phyloP scores from a whole-genome alignment of 2,888 invertebrate species.

The Drosophila paramelanica region DNA sequence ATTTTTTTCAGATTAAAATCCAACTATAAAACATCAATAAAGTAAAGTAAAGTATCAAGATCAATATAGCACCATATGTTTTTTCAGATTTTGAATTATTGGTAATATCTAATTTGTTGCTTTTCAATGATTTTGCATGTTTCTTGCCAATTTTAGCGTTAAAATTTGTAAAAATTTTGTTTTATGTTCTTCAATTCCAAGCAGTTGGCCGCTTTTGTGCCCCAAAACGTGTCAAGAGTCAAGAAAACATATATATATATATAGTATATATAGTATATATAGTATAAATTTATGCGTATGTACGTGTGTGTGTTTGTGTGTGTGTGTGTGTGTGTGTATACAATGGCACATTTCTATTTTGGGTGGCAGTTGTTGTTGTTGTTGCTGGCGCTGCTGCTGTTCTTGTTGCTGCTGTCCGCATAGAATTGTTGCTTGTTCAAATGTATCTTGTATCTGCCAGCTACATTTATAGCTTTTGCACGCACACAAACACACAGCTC shows the following conservation, averaged over 20 bases:
- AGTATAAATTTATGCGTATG: slow-evolving; percentile 7
- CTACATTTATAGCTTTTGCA: slow-evolving; percentile 57
- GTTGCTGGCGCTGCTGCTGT: slow-evolving; percentile 8
- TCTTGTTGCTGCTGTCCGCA: slow-evolving; percentile 24
- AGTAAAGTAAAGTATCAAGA: too few species aligned
- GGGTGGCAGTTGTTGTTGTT: slow-evolving; percentile 39
- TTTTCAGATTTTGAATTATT: too few species aligned
- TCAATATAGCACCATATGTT: too few species aligned
- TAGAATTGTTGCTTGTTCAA: slow-evolving; percentile 41
- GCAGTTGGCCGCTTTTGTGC: slow-evolving; percentile 1
- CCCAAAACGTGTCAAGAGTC: slow-evolving; percentile 4
- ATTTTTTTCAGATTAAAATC: not conserved
- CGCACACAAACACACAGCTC: slow-evolving; percentile 42
- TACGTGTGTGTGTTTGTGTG: slow-evolving; percentile 11
- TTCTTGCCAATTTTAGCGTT: slow-evolving; percentile 28
- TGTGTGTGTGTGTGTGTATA: slow-evolving; percentile 34
- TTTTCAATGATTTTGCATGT: not conserved
- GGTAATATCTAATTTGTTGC: too few species aligned
- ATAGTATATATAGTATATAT: slow-evolving; percentile 11
- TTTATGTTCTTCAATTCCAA: not conserved
- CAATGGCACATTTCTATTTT: slow-evolving; percentile 64
- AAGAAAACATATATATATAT: slow-evolving; percentile 5
- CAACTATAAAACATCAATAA: not conserved
- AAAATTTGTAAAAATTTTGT: not conserved
- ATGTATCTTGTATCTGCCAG: slow-evolving; percentile 48